Conservation (phyloP, 1,140 invertebrate genomes). For the Hermatobates lingyangjiaoensis region DNA sequence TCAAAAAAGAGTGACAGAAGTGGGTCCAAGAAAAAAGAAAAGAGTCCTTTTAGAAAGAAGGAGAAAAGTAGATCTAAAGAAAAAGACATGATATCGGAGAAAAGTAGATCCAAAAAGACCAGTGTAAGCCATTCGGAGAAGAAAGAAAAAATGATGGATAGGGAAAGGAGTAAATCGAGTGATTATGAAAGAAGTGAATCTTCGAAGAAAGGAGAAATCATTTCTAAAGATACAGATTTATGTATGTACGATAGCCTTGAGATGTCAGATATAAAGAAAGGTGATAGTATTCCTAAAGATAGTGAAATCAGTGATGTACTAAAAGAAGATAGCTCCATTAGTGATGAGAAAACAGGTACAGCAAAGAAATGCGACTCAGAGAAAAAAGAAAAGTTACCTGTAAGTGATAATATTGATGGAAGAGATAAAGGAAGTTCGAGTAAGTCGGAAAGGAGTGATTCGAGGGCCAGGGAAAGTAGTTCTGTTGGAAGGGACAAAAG, state of each 20-base stretch:
- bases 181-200: neutral
- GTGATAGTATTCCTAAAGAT: too few species aligned
- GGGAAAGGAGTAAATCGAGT: constrained; percentile 2
- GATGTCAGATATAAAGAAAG: neutral
- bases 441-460: too few species aligned
- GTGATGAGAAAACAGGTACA: too few species aligned
- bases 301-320: too few species aligned
- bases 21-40: neutral
- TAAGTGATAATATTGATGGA: too few species aligned
- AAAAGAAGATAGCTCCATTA: too few species aligned
- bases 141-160: neutral
- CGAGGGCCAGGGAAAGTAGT: too few species aligned
- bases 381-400: too few species aligned
- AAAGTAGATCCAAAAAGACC: neutral
- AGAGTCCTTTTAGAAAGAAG: neutral
- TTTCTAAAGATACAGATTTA: neutral
- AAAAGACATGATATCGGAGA: neutral
- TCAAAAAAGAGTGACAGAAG: neutral
- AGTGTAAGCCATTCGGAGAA: neutral
- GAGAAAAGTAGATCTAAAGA: neutral
- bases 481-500: too few species aligned
- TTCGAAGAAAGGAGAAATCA: neutral
- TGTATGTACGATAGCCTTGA: neutral
- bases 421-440: too few species aligned
- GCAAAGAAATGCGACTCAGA: too few species aligned